phyloP scores from a whole-genome alignment of 2,113 vertebrate species.

The Onychostruthus taczanowskii region DNA sequence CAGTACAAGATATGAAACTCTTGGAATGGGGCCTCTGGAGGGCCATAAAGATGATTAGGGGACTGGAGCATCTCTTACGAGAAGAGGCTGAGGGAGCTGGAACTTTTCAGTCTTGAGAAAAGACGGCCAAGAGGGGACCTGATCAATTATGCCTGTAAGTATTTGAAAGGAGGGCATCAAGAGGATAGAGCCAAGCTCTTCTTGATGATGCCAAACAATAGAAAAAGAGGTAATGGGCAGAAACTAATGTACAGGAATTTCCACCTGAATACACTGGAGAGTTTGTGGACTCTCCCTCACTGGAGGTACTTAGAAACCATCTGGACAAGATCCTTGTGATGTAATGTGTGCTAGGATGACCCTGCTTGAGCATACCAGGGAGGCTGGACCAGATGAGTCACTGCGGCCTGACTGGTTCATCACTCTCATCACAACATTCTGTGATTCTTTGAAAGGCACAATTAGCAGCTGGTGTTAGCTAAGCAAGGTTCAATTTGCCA shows the following conservation, averaged over 20 bases:
- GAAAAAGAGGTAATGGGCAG: background rate
- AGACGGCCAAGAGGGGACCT: background rate
- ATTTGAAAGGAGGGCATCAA: background rate
- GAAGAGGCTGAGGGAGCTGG: background rate
- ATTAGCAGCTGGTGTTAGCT: background rate
- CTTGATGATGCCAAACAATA: background rate
- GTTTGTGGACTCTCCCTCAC: background rate
- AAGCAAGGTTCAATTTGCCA: background rate
- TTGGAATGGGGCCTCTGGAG: background rate
- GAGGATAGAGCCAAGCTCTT: background rate
- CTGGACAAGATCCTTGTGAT: too few species aligned
- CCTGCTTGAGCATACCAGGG: too few species aligned
- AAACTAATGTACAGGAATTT: background rate
- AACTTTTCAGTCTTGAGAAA: background rate
- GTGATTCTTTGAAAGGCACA: background rate
- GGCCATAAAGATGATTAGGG: background rate
- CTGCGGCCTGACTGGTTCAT: background rate
- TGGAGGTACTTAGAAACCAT: background rate
- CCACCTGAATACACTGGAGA: background rate
- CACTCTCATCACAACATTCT: background rate
- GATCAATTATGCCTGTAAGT: background rate
- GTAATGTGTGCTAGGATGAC: background rate
- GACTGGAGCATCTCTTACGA: too few species aligned
- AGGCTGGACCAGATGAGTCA: background rate
- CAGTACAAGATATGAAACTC: background rate